Percentiles rank a stretch among this genome's conserved stretches.
Conservation (phyloP, 2,888 invertebrate species). For the Subacronicta megacephala region DNA sequence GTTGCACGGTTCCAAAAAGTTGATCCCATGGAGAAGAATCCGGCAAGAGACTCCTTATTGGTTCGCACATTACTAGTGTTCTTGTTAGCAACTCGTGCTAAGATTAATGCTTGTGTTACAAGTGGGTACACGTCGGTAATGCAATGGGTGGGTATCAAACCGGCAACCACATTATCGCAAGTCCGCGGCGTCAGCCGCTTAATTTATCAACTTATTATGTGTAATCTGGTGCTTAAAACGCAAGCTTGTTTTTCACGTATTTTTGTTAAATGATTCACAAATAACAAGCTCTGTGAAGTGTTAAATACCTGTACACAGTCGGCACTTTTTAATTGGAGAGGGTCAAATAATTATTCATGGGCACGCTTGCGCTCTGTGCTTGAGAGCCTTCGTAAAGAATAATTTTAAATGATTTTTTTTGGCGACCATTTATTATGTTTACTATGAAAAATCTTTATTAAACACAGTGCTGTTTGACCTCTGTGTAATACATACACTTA, state of each 20-base stretch:
- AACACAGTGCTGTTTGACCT: neutral
- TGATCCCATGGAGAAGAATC: too few species aligned
- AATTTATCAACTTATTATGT: conserved; percentile 7
- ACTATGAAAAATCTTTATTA: neutral
- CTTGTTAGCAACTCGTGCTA: too few species aligned
- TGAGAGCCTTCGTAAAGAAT: conserved; percentile 53
- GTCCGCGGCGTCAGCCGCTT: too few species aligned
- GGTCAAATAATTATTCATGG: conserved; percentile 71
- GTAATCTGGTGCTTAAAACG: conserved; percentile 5
- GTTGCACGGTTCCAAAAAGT: too few species aligned
- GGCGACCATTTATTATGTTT: conserved; percentile 17
- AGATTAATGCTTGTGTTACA: too few species aligned
- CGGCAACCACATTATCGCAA: too few species aligned
- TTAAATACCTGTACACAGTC: conserved; percentile 62
- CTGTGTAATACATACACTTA: too few species aligned
- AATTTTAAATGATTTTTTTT: conserved; percentile 53
- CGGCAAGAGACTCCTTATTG: too few species aligned
- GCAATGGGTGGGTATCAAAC: too few species aligned
- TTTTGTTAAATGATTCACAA: conserved; percentile 57
- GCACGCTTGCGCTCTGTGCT: conserved; percentile 58
- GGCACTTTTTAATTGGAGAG: conserved; percentile 72
- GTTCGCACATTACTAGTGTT: too few species aligned
- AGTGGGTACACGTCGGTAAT: too few species aligned
- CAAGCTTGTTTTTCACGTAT: conserved; percentile 30
- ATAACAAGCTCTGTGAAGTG: conserved; percentile 58